Evolutionary conservation across 1,140 invertebrate species (phyloP).

Genomic region (Oscheius sp.): DNA sequence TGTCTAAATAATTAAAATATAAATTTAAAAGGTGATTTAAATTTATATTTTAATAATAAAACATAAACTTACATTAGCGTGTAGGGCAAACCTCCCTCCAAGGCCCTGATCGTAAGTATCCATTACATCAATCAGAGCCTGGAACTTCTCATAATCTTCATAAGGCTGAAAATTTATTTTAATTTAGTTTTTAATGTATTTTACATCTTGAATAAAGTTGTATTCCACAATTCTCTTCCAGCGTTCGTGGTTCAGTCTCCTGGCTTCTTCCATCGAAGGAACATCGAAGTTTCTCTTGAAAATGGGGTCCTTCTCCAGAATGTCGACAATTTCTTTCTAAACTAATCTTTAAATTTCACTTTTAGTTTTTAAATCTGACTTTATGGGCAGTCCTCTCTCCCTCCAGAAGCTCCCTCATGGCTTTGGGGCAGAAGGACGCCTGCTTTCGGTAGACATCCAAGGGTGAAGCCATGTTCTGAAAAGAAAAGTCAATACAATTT

Average conservation of each 20-base stretch:
- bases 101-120: slow-evolving; percentile 73
- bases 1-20: neutral
- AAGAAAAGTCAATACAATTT: too few species aligned
- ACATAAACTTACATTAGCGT: slow-evolving; percentile 16
- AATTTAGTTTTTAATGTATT: slow-evolving; percentile 31
- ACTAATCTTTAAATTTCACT: slow-evolving; percentile 40
- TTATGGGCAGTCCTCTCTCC: slow-evolving; percentile 66
- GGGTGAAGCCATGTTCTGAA: slow-evolving; percentile 61
- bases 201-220: slow-evolving; percentile 66
- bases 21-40: neutral
- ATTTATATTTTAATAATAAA: neutral
- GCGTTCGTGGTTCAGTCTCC: slow-evolving; percentile 68
- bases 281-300: slow-evolving; percentile 68
- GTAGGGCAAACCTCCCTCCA: slow-evolving; percentile 65
- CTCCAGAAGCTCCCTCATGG: slow-evolving; percentile 72
- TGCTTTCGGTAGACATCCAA: slow-evolving; percentile 72
- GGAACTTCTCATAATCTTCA: slow-evolving; percentile 28
- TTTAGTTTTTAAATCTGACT: neutral
- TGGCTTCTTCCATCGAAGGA: slow-evolving; percentile 71
- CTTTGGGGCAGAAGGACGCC: slow-evolving; percentile 76
- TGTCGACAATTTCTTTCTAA: slow-evolving; percentile 77
- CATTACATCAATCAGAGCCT: slow-evolving; percentile 63
- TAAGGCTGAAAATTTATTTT: slow-evolving; percentile 37
- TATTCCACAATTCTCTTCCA: slow-evolving; percentile 70
- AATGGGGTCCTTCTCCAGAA: slow-evolving; percentile 75